A percentile compares a stretch with the other conserved stretches of the same genome.
These are phyloP conservation scores for Drosophila subpulchrella DNA, from an alignment of 1,140 invertebrate species.

Conservation along the genomic window DNA sequence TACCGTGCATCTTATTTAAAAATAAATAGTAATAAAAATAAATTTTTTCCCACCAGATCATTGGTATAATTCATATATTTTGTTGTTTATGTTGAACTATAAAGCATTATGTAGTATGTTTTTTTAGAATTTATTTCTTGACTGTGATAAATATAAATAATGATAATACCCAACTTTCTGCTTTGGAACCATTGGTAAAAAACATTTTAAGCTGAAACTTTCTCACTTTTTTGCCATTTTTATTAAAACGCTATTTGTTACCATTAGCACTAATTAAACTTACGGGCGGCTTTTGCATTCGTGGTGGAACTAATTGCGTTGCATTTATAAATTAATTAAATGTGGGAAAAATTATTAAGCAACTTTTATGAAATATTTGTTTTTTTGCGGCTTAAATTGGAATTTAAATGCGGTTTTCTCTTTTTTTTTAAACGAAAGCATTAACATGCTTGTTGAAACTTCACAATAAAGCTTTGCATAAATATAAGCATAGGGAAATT, in stretches of 20 bases:
- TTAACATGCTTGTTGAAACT: neutral
- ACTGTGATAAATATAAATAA: too few relatives aligned
- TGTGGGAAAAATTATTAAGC: conserved; percentile 9
- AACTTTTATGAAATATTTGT: neutral
- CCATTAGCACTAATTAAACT: conserved; percentile 32
- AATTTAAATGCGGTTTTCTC: neutral
- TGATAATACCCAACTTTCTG: neutral
- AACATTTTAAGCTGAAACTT: neutral
- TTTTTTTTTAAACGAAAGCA: neutral
- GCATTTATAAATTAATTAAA: conserved; percentile 26
- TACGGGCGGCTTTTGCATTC: conserved; percentile 5
- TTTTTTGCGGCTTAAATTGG: conserved; percentile 5
- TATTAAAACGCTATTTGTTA: conserved; percentile 11
- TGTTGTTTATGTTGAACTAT: too few relatives aligned
- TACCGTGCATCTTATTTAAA: too few relatives aligned
- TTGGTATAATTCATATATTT: too few relatives aligned
- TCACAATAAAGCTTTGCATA: too few relatives aligned
- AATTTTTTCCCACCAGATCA: too few relatives aligned
- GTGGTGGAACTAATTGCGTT: conserved; percentile 22
- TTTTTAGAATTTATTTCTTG: too few relatives aligned
- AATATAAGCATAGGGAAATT: too few relatives aligned
- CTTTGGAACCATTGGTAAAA: neutral
- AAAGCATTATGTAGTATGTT: too few relatives aligned
- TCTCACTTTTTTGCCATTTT: neutral
- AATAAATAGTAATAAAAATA: too few relatives aligned